Conservation (phyloP, 2,797 vertebrate genomes). For the Thalassophryne amazonica region DNA sequence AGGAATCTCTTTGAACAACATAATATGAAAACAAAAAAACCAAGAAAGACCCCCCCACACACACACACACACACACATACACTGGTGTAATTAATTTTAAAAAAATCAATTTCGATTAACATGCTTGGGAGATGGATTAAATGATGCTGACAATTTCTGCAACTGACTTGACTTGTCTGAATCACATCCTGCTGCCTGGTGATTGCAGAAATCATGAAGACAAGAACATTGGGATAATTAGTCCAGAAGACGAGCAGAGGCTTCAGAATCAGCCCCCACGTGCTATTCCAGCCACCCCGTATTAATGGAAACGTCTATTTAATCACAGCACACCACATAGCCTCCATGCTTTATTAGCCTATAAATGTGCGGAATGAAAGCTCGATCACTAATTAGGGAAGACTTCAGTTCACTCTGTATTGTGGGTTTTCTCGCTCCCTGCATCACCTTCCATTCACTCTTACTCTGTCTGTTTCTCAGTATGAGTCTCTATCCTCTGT, state of each 20-base stretch:
- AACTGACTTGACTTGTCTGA: slow-evolving; percentile 24
- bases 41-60: no score
- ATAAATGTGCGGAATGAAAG: slow-evolving; percentile 65
- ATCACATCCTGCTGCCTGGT: slow-evolving; percentile 38
- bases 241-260: slow-evolving; percentile 54
- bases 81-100: slow-evolving; percentile 70
- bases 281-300: slow-evolving; percentile 50
- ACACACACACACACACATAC: no score
- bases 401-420: slow-evolving; percentile 51
- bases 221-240: slow-evolving; percentile 66
- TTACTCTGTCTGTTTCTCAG: slow-evolving; percentile 4
- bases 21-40: slow-evolving; percentile 64
- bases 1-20: slow-evolving; percentile 50
- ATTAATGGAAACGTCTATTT: slow-evolving; percentile 68
- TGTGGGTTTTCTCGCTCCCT: slow-evolving; percentile 11
- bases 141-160: slow-evolving; percentile 65
- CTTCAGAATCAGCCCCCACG: slow-evolving; percentile 43
- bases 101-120: slow-evolving; percentile 72
- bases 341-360: slow-evolving; percentile 65
- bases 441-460: slow-evolving; percentile 14
- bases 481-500: slow-evolving; percentile 22
- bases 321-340: slow-evolving; percentile 51
- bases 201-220: slow-evolving; percentile 33
- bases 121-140: slow-evolving; percentile 64
- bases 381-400: slow-evolving; percentile 61